Conservation (phyloP, 2,888 invertebrate species). For the Cephalotes varians region DNA sequence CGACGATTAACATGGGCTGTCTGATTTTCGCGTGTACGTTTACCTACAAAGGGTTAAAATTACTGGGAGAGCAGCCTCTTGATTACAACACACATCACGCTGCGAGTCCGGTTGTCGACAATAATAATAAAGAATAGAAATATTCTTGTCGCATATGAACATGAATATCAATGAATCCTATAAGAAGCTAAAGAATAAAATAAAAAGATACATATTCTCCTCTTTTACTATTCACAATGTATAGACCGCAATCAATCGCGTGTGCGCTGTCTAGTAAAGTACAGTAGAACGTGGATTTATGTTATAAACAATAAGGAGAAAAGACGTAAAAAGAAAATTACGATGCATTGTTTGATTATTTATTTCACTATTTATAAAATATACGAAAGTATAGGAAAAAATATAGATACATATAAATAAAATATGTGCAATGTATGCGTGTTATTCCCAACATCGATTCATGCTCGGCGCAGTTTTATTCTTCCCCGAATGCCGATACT, state of each 20-base stretch:
- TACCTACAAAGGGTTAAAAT: slow-evolving; percentile 70
- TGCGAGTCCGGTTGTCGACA: slow-evolving; percentile 23
- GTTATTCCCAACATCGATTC: neutral
- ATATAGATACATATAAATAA: neutral
- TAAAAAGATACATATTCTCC: neutral
- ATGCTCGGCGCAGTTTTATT: neutral
- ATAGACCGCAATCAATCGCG: neutral
- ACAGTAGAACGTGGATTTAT: neutral
- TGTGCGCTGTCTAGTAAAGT: neutral
- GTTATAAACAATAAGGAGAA: neutral
- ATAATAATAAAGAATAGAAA: neutral
- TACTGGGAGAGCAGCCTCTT: slow-evolving; percentile 57
- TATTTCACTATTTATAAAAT: neutral
- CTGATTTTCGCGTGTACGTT: slow-evolving; percentile 66
- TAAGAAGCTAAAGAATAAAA: neutral
- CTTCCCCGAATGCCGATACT: neutral
- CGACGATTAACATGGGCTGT: slow-evolving; percentile 52
- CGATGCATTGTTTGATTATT: neutral
- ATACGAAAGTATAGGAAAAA: neutral
- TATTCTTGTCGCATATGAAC: neutral
- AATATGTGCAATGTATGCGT: neutral
- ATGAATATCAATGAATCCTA: neutral
- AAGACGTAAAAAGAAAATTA: neutral
- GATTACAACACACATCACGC: slow-evolving; percentile 59
- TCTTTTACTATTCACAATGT: neutral